Evolutionary conservation across 2,797 vertebrate species (phyloP), one percentile per base, ranked within the genome.

Genomic region (Adrianichthys oophorus): DNA sequence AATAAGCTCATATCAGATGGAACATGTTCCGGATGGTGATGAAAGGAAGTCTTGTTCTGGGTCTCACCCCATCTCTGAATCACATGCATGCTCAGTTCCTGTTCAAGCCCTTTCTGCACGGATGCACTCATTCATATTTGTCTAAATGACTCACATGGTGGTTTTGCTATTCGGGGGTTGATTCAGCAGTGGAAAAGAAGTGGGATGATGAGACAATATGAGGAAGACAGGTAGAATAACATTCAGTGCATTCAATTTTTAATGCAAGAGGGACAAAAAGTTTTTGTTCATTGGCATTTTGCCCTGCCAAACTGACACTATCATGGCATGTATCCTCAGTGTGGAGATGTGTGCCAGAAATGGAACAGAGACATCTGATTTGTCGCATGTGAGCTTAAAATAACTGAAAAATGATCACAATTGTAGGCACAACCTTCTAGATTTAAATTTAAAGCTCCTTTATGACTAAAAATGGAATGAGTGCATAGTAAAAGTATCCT

Each of bases 271-370:
- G 23, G n/a, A 62, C 15, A 19, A 51, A 65, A 68, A 62, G 43
- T 56, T 76, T 66, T 64, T 68, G 68, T 68, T 71, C 50, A 50
- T 13, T 50, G 40, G 0, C 41, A 58, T 66, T 64, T 53, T 37
- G 32, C 32, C 32, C 10, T 32, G 8, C 29, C 29, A 32, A 12
- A 10, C 29, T 8, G 8, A 32, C 7, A 1, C 29, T 12, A 10
- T 37, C 32, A 3, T 37, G 32, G 3, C 32, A 37, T 13, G 32
- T 12, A 3, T 37, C 32, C 32, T 37, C 32, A 32, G 29, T 8
- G 29, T 32, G 2, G 29, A 32, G 29, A 32, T 12, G 29, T 32
- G 29, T 8, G 32, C 32, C 32, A 37, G 32, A 29, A 7, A 37
- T 37, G 32, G 4, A 32, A 8, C 29, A 32, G 29, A 32, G 10